Conservation (phyloP, 2,888 invertebrate species). For the Cerastis rubricosa region DNA sequence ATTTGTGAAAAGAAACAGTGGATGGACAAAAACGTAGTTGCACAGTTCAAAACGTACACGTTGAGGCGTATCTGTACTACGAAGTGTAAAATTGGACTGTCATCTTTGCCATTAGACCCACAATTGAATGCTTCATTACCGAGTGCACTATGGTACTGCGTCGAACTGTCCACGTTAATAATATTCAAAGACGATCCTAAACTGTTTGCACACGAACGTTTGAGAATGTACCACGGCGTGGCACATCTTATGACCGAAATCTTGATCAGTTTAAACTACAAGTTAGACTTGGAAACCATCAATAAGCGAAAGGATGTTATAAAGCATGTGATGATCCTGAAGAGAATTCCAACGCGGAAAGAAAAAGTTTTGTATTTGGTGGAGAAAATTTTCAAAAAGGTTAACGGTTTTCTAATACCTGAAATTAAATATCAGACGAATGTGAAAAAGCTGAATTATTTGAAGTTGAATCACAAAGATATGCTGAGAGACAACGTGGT, state of each 20-base stretch:
- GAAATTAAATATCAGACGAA: too few relatives aligned
- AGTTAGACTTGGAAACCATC: constrained; percentile 67
- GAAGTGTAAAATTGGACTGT: constrained; percentile 72
- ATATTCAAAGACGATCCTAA: constrained; percentile 71
- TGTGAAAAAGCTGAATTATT: too few relatives aligned
- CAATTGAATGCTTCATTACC: constrained; percentile 63
- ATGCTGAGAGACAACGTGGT: too few relatives aligned
- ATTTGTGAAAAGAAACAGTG: constrained; percentile 75
- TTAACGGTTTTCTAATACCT: too few relatives aligned
- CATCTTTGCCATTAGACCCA: constrained; percentile 74
- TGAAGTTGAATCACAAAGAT: too few relatives aligned
- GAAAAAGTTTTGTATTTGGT: constrained; percentile 10
- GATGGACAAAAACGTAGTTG: constrained; percentile 76
- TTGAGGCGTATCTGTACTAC: constrained; percentile 71
- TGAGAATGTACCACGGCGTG: constrained; percentile 66
- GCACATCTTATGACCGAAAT: not conserved
- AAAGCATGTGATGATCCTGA: constrained; percentile 15
- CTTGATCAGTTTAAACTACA: constrained; percentile 64
- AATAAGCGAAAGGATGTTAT: constrained; percentile 36
- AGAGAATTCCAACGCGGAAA: constrained; percentile 22
- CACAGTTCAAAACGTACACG: constrained; percentile 71
- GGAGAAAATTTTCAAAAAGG: too few relatives aligned
- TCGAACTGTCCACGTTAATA: constrained; percentile 71
- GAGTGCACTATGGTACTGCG: constrained; percentile 76
- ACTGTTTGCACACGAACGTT: constrained; percentile 70